phyloP scores from a whole-genome alignment of 2,113 vertebrate genomes.

The Ctenomys sociabilis region DNA sequence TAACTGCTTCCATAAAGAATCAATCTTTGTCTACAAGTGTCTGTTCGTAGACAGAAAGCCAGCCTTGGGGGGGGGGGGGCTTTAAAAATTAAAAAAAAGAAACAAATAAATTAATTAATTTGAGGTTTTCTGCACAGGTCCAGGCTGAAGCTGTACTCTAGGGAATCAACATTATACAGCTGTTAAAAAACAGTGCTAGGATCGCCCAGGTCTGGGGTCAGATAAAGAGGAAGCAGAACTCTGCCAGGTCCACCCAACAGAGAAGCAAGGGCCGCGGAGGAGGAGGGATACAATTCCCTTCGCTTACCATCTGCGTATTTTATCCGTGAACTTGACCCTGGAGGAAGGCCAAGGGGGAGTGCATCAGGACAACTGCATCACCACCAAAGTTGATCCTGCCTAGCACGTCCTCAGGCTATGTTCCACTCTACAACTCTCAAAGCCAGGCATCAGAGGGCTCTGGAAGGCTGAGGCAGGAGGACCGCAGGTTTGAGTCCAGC shows the following conservation, averaged over 20 bases:
- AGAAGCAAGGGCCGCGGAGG: neutral
- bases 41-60: too few species aligned
- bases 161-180: neutral
- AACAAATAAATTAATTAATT: neutral
- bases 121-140: neutral
- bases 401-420: neutral
- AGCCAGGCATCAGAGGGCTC: neutral
- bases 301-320: neutral
- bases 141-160: neutral
- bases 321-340: neutral
- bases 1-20: too few species aligned
- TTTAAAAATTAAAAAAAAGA: too few species aligned
- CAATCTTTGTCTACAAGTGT: too few species aligned
- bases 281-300: too few species aligned
- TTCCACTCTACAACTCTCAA: neutral
- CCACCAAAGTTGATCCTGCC: neutral
- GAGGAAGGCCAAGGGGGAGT: neutral
- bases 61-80: too few species aligned
- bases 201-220: neutral
- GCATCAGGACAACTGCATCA: neutral
- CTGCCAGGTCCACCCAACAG: neutral
- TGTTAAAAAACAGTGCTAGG: neutral
- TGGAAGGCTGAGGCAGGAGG: neutral
- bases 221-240: neutral
- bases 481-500: neutral